Conservation (phyloP, 2,888 invertebrate species). For the Papilio elwesi region DNA sequence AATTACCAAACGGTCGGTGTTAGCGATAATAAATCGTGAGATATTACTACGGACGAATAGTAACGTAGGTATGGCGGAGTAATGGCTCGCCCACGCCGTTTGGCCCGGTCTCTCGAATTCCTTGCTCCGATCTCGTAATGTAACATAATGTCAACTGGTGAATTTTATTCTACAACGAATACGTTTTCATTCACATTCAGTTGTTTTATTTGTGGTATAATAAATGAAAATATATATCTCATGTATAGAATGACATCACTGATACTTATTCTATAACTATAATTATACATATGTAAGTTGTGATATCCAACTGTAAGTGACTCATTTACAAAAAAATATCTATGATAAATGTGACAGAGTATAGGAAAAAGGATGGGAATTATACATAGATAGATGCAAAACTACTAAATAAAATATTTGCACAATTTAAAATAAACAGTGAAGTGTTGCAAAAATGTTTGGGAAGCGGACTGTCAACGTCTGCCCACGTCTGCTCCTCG, state of each 20-base stretch:
- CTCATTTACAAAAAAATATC: no score
- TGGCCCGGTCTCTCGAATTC: conserved; percentile 33
- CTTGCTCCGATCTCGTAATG: conserved; percentile 15
- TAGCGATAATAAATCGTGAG: conserved; percentile 32
- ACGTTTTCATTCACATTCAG: conserved; percentile 32
- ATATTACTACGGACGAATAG: conserved; percentile 36
- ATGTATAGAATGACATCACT: no score
- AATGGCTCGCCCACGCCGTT: conserved; percentile 42
- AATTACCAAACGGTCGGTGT: conserved; percentile 35
- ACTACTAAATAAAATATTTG: not conserved
- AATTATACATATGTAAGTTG: no score
- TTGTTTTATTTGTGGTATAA: not conserved
- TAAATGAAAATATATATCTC: not conserved
- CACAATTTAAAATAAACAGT: conserved; percentile 32
- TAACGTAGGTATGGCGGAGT: conserved; percentile 35
- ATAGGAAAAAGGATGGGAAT: no score
- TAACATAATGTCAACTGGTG: conserved; percentile 17
- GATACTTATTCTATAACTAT: no score
- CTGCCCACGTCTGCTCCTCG: conserved; percentile 49
- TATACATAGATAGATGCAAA: not conserved
- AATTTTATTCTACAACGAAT: conserved; percentile 9
- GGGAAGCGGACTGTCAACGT: conserved; percentile 50
- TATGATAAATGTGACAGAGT: no score
- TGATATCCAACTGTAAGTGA: no score
- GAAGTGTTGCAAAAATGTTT: conserved; percentile 53